Base-by-base conservation (phyloP, 2,113 vertebrate genomes). In the Chitala chitala region DNA sequence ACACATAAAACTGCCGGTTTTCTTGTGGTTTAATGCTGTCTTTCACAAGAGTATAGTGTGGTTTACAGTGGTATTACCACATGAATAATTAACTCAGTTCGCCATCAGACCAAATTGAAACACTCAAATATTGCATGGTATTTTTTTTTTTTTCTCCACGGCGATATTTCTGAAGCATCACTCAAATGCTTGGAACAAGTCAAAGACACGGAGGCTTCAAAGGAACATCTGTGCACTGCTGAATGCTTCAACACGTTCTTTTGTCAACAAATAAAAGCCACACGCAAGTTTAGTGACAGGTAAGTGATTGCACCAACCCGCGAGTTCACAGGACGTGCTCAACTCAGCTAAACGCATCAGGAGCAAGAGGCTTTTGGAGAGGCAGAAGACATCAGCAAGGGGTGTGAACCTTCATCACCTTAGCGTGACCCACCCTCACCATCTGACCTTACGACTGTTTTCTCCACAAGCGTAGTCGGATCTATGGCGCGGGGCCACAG, bases 251-350 rank as follows among this genome's bases (percentile, higher is more conserved):
- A 26, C 24, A 17, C 48, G n/a, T 31, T 36, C 29, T 24, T 38
- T 42, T 15, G 38, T 15, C 5, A 17, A 72, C 38, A 29, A 31
- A 59, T 22, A 40, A 44, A 44, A 58, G 70, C 38, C 5, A 31
- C 29, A 38, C 55, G 36, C 38, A 44, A 3, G 46, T 72, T 59
- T 72, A 26, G 24, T 44, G 70, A 59, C 54, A 59, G 70, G 54
- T 72, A 72, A 72, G 40, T 59, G 70, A 72, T 58, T 59, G 17
- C 54, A 22, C 26, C 70, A 59, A 22, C 20, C 36, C 7, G 40
- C 58, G 53, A n/a, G 55, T 44, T 44, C 38, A 36, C 13, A 20
- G 55, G 70, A 59, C n/a, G 40, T 24, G 8, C 36, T 51, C 22
- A 31, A 24, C 70, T 17, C 12, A n/a, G n/a, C 31, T 26, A 15